Percentiles rank a stretch among this genome's conserved stretches.
Conservation (phyloP, 2,113 vertebrate genomes). For the Elaphurus davidianus region DNA sequence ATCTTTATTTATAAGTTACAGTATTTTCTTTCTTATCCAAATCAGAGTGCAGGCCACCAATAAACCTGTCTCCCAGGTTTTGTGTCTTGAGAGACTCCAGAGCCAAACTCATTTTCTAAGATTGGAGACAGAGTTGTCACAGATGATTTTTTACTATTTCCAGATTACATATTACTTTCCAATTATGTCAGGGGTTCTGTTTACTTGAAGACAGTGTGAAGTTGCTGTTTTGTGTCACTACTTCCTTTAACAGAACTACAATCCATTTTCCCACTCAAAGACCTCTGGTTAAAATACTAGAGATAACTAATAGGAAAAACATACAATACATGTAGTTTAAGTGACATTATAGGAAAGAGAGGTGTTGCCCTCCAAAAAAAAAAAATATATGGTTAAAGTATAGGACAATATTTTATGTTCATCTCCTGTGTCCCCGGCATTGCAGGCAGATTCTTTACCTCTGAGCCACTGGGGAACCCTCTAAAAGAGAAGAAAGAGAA, state of each 20-base stretch:
- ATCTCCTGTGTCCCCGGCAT: neutral
- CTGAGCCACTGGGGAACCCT: neutral
- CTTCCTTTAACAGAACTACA: neutral
- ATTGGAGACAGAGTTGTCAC: constrained; percentile 72
- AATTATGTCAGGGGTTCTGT: neutral
- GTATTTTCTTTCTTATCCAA: neutral
- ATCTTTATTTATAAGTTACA: neutral
- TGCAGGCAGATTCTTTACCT: neutral
- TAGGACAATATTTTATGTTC: neutral
- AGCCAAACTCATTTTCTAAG: neutral
- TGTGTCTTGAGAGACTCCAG: neutral
- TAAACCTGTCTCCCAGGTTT: neutral
- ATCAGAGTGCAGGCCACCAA: neutral
- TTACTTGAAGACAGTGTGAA: neutral
- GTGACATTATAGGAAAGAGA: neutral
- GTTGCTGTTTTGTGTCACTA: neutral
- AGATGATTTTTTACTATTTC: constrained; percentile 24
- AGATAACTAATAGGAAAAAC: neutral
- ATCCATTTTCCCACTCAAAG: neutral
- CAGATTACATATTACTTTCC: constrained; percentile 45
- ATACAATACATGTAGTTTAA: neutral
- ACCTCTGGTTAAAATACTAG: constrained; percentile 20
- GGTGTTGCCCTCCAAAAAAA: neutral
- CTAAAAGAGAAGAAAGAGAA: neutral
- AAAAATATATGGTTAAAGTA: neutral